phyloP scores from a whole-genome alignment of 2,797 vertebrate species.

The Anniella stebbinsi region DNA sequence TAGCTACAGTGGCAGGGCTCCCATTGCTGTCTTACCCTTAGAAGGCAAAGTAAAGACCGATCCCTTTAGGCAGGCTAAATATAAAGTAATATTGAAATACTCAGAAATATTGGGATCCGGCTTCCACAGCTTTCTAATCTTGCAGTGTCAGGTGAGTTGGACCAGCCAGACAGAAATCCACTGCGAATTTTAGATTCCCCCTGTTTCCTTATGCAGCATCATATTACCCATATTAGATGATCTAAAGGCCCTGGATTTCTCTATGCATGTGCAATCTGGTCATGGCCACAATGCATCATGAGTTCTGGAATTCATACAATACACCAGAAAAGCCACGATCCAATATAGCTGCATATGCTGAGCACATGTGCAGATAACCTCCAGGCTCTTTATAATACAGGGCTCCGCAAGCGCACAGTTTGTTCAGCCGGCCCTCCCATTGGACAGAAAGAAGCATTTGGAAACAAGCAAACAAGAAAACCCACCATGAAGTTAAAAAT shows the following conservation, averaged over 20 bases:
- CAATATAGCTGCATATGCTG: too few species aligned
- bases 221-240: neutral
- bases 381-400: neutral
- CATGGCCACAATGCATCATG: neutral
- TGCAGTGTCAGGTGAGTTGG: too few species aligned
- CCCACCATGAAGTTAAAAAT: too few species aligned
- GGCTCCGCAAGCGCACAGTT: neutral
- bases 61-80: neutral
- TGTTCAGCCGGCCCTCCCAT: too few species aligned
- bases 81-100: neutral
- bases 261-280: neutral
- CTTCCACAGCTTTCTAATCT: neutral
- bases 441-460: too few species aligned
- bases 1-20: neutral
- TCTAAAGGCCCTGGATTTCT: neutral
- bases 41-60: neutral
- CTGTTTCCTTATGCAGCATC: neutral
- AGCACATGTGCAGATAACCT: neutral
- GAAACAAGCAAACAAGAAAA: too few species aligned
- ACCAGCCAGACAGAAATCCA: too few species aligned
- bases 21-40: neutral
- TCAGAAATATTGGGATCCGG: neutral
- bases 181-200: too few species aligned
- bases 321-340: neutral
- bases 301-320: neutral